Conservation (phyloP, 2,113 vertebrate species). For the Scomber scombrus region DNA sequence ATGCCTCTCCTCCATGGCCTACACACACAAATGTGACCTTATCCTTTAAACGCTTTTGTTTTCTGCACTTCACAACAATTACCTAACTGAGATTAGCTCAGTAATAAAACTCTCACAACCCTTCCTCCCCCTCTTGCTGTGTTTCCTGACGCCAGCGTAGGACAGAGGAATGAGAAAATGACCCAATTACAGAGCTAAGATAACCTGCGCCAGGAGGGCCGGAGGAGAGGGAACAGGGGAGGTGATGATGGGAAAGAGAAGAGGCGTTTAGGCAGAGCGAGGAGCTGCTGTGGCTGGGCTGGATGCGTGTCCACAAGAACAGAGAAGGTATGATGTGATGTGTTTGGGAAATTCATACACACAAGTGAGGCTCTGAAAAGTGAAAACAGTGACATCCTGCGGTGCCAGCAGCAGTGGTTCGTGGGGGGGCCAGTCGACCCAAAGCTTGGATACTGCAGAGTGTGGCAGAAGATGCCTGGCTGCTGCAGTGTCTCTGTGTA, state of each 20-base stretch:
- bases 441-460: conserved; percentile 41
- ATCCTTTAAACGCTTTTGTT: neutral
- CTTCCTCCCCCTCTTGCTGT: neutral
- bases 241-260: neutral
- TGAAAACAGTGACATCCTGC: conserved; percentile 35
- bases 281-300: neutral
- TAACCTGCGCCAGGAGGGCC: conserved; percentile 18
- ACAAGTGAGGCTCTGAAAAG: neutral
- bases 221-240: neutral
- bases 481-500: conserved; percentile 60
- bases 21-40: conserved; percentile 3
- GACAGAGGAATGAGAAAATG: conserved; percentile 49
- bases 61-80: neutral
- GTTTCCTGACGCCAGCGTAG: conserved; percentile 27
- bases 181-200: conserved; percentile 51
- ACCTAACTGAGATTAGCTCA: neutral
- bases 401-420: conserved; percentile 2
- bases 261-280: conserved; percentile 5
- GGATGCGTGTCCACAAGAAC: neutral
- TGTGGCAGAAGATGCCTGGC: conserved; percentile 29
- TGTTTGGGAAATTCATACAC: neutral
- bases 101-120: neutral
- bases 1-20: neutral
- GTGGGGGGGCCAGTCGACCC: conserved; percentile 13
- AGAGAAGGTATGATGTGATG: neutral